Evolutionary conservation across 2,888 invertebrate genomes (phyloP).

Genomic region (Chesias legatella): DNA sequence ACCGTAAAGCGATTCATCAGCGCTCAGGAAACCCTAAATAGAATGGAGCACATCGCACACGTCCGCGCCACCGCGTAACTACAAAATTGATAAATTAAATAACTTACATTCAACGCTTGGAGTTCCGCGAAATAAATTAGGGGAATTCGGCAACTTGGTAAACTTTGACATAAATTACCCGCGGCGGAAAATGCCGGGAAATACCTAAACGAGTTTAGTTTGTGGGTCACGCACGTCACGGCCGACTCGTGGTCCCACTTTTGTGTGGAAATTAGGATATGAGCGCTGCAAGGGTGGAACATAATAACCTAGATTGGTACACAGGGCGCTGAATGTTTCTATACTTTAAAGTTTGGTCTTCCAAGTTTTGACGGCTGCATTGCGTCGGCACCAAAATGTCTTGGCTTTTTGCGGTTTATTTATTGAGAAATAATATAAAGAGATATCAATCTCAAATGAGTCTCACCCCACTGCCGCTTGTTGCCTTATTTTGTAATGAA

Average conservation of each 20-base stretch:
- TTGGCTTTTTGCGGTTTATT: no score
- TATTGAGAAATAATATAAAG: no score
- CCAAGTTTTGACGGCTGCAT: no score
- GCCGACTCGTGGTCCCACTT: neutral
- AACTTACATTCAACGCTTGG: constrained; percentile 34
- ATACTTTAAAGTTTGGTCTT: no score
- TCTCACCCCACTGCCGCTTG: no score
- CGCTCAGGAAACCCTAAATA: neutral
- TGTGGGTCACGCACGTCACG: constrained; percentile 22
- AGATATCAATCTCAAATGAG: no score
- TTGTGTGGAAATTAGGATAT: no score
- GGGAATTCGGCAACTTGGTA: constrained; percentile 29
- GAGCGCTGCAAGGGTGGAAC: no score
- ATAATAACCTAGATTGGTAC: no score
- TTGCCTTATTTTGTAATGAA: no score
- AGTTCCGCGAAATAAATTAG: constrained; percentile 38
- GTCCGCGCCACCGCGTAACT: constrained; percentile 9
- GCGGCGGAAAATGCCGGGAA: constrained; percentile 14
- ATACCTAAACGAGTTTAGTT: constrained; percentile 21
- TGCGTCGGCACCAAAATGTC: no score
- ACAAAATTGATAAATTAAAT: constrained; percentile 37
- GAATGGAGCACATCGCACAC: constrained; percentile 4
- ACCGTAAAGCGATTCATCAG: constrained; percentile 1
- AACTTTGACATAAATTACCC: constrained; percentile 37
- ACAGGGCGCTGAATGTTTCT: no score